Conservation (phyloP, 2,888 invertebrate genomes). For the Diaprepes abbreviatus region DNA sequence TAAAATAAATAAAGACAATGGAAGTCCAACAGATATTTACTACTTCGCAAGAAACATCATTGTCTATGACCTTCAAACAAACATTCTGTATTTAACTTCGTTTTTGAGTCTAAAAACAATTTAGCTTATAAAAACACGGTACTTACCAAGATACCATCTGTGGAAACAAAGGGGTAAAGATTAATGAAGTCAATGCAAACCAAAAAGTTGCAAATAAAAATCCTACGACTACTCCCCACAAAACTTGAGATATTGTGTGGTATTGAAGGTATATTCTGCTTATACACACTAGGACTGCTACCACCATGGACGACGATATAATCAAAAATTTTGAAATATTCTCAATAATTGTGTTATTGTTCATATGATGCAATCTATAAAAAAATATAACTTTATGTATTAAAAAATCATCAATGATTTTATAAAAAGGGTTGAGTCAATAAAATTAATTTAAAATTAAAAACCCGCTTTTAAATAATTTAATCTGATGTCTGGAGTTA, state of each 20-base stretch:
- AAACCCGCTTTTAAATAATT: no score
- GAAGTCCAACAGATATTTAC: no score
- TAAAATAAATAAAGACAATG: no score
- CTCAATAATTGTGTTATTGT: conserved; percentile 83
- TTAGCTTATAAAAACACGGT: background rate
- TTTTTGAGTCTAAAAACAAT: no score
- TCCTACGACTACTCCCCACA: conserved; percentile 84
- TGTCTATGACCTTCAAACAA: no score
- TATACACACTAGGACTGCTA: conserved; percentile 75
- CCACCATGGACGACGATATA: conserved; percentile 73
- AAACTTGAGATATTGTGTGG: conserved; percentile 85
- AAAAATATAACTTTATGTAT: conserved; percentile 36
- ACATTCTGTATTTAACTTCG: no score
- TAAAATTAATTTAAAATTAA: no score
- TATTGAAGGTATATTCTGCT: conserved; percentile 89
- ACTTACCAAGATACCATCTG: conserved; percentile 88
- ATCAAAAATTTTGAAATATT: conserved; percentile 80
- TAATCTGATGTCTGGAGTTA: no score
- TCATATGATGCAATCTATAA: conserved; percentile 85
- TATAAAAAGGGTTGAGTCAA: no score
- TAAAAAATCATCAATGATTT: no score
- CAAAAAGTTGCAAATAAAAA: conserved; percentile 81
- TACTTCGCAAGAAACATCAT: no score
- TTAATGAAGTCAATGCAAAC: conserved; percentile 84
- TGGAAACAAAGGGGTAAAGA: conserved; percentile 89